Percentiles rank a stretch among this genome's conserved stretches.
phyloP scores from a whole-genome alignment of 2,888 invertebrate species.

The Altica lythri region DNA sequence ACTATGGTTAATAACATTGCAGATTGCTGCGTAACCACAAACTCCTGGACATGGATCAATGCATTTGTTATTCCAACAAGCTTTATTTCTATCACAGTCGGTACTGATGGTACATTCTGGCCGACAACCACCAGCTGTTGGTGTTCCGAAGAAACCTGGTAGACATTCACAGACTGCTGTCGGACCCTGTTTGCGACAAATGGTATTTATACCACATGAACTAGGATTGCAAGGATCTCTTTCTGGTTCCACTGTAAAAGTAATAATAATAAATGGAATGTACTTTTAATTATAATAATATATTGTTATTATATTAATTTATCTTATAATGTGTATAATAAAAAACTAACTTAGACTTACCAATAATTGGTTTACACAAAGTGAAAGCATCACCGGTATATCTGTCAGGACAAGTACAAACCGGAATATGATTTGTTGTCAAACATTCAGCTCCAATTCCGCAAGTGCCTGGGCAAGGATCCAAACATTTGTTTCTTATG shows the following conservation, averaged over 20 bases:
- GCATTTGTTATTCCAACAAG: slow-evolving; percentile 81
- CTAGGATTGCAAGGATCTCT: slow-evolving; percentile 61
- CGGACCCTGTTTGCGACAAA: slow-evolving; percentile 64
- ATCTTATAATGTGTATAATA: too few relatives aligned
- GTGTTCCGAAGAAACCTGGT: slow-evolving; percentile 74
- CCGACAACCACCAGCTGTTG: slow-evolving; percentile 72
- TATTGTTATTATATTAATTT: too few relatives aligned
- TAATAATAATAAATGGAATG: too few relatives aligned
- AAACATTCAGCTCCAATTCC: slow-evolving; percentile 81
- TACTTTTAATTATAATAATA: slow-evolving; percentile 2
- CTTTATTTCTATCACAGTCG: slow-evolving; percentile 74
- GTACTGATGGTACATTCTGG: slow-evolving; percentile 84
- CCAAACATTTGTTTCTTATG: slow-evolving; percentile 79
- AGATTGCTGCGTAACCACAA: slow-evolving; percentile 78
- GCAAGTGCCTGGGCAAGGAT: slow-evolving; percentile 83
- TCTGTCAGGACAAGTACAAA: slow-evolving; percentile 63
- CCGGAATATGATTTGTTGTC: slow-evolving; percentile 70
- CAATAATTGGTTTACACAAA: slow-evolving; percentile 54
- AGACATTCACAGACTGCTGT: slow-evolving; percentile 75
- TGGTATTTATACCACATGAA: slow-evolving; percentile 80
- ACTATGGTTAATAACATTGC: slow-evolving; percentile 81
- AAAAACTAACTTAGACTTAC: too few relatives aligned
- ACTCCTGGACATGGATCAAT: slow-evolving; percentile 79
- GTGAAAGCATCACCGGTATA: slow-evolving; percentile 63
- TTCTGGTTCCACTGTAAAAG: slow-evolving; percentile 40